Percentiles rank a stretch among this genome's conserved stretches.
These are phyloP conservation scores for Siderastrea siderea DNA, from an alignment of 92 coral and sea anemone species.

Conservation along the genomic window DNA sequence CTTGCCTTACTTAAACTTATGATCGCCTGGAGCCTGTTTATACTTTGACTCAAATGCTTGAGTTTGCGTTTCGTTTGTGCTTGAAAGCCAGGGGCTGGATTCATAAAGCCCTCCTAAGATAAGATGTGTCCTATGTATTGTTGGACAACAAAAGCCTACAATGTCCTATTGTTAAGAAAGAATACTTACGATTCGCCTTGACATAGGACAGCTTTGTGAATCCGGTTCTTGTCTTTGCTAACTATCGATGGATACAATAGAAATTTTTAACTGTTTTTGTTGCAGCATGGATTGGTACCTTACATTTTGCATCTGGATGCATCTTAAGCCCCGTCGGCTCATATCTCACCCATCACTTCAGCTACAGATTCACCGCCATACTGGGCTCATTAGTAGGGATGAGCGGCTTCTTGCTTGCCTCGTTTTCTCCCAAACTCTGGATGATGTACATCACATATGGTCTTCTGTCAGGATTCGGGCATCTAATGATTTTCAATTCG, in stretches of 20 bases:
- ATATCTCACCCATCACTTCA: constrained; percentile 10
- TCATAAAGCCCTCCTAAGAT: no score
- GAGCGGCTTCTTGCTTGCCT: constrained; percentile 51
- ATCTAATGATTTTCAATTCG: constrained; percentile 28
- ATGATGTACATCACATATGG: constrained; percentile 72
- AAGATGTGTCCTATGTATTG: no score
- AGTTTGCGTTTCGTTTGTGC: no score
- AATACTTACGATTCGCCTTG: no score
- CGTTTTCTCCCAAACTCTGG: constrained; percentile 48
- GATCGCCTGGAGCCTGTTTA: no score
- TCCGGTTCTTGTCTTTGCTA: neutral
- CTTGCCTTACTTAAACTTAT: no score
- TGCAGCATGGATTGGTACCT: constrained; percentile 64
- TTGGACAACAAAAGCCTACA: no score
- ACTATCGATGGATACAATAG: neutral
- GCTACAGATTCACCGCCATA: constrained; percentile 47
- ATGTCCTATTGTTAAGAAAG: no score
- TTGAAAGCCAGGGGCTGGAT: no score
- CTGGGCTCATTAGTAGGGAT: constrained; percentile 39
- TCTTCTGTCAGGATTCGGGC: constrained; percentile 46
- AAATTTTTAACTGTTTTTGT: neutral
- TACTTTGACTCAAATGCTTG: no score
- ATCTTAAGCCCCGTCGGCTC: constrained; percentile 29
- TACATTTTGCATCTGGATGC: constrained; percentile 32
- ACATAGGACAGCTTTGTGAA: no score